Evolutionary conservation across 2,797 vertebrate genomes (phyloP), one percentile per base, ranked within the genome.

Genomic region (Clarias fuscus): DNA sequence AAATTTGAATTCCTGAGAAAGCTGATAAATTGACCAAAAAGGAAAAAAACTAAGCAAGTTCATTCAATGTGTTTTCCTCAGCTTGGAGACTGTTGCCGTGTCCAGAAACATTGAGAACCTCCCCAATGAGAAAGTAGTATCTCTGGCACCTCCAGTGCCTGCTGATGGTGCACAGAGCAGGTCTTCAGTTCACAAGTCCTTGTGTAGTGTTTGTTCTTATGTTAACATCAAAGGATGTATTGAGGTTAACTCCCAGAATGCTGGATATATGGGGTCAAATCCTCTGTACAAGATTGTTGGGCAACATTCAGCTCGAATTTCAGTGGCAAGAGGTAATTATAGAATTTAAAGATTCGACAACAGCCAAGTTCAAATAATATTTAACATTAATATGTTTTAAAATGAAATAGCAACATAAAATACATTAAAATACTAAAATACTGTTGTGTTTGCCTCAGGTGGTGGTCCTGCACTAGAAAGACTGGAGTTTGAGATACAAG

Each of bases 101-200:
- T 91, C 93, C 88, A 96, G 95, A 92, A 95, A 96, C 86, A 85
- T 93, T 82, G 95, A 94, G 88, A 94, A 97, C 65, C 86, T 93
- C 20, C 59, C 89, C 89, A 85, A 81, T 70, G 93, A 92, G 72
- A 96, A 79, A 90, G 93, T 85, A 61, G 95, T 90, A 22, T 92
- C 95, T 14, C 86, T 98, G 62, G 90, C 97, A 62, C 94, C 95
- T 18, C 84, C 3, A 83, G 72, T 5, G 20, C 30, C 82, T 8
- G 58, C 67, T 65, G 67, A 79, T 53, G 76, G n/a, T 73, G 20
- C 53, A 14, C 15, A 84, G 20, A 5, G 40, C 22, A 87, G 80
- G 76, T 48, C 37, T 67, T 85, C 53, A 83, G 86, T 88, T 88
- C 77, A 93, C 17, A 93, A 90, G 90, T 93, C 90, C 48, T 90